Evolutionary conservation across 1,140 invertebrate genomes (phyloP), one percentile per base, ranked within the genome.

Genomic region (Bombus difficillimus): DNA sequence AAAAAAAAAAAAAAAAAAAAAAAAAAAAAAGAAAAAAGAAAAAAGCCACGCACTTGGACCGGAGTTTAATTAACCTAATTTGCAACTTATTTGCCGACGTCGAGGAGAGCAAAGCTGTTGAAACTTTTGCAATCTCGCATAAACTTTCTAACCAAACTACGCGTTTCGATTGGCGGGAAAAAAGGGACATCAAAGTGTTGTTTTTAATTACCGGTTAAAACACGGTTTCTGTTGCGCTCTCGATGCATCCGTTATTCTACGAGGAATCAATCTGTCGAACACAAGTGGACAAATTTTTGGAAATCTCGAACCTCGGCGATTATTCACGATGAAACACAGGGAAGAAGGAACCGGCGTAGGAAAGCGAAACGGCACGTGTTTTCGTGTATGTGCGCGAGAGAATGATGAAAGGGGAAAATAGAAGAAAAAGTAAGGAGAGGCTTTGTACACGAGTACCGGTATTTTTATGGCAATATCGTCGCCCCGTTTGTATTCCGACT

Each of bases 381-480:
- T 47, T 10, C 13, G n/a, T 25, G 12, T n/a, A 41, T 13, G 34
- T 18, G 12, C 8, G 25, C 39, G 71, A 32, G 41, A 32, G 69
- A 28, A 43, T 41, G 28, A 74, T 74, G n/a, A 74, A 47, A 53
- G 41, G 25, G 68, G 39, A 10, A 47, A 47, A 47, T 47, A 47
- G 57, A 53, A 62, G 62, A 22, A 69, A 34, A 53, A 66, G 64
- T 5, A 64, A 47, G 22, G 25, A 53, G 47, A 59, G 73, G 88
- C 82, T 85, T 88, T 77, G 86, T 89, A 88, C 82, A 81, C 86
- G 76, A 69, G 81, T 86, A 62, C 76, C 59, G 75, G 85, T 89
- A 89, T 89, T 89, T 89, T 89, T 86, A 79, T 79, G 57, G 80
- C 87, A 89, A 89, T 88, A 89, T 89, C 88, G 87, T 79, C 74